Evolutionary conservation across 1,140 invertebrate genomes (phyloP).

Genomic region (Maconellicoccus hirsutus): DNA sequence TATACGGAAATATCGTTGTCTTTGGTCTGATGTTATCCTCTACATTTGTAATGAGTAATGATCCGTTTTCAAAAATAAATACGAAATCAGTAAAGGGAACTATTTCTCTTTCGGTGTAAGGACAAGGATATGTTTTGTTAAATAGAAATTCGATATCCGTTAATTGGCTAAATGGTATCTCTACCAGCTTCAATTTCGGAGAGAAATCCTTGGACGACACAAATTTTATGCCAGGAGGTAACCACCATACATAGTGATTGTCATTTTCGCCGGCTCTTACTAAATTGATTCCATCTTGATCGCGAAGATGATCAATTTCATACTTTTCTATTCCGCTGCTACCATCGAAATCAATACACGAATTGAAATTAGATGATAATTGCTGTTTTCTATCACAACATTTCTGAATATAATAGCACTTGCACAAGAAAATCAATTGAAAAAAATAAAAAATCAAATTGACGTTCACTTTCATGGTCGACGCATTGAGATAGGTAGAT

Average conservation of each 20-base stretch:
- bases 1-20: not conserved
- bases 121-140: not conserved
- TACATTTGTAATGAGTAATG: not conserved
- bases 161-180: not conserved
- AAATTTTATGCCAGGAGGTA: not conserved
- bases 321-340: not conserved
- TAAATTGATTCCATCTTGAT: not conserved
- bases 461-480: not conserved
- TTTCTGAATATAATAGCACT: slow-evolving; percentile 1
- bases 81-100: not conserved
- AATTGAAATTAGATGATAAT: not conserved
- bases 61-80: slow-evolving; percentile 1
- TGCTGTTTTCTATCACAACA: not conserved
- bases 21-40: not conserved
- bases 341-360: not conserved
- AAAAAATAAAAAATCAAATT: not conserved
- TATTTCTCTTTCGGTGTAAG: not conserved
- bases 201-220: not conserved
- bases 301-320: not conserved
- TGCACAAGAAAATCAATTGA: not conserved
- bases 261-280: not conserved
- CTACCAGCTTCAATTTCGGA: not conserved
- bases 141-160: not conserved
- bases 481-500: too few relatives aligned
- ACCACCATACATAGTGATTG: not conserved